A percentile compares a stretch with the other conserved stretches of the same genome.
Evolutionary conservation across 1,140 invertebrate genomes (phyloP).

Genomic region (Mercenaria mercenaria): DNA sequence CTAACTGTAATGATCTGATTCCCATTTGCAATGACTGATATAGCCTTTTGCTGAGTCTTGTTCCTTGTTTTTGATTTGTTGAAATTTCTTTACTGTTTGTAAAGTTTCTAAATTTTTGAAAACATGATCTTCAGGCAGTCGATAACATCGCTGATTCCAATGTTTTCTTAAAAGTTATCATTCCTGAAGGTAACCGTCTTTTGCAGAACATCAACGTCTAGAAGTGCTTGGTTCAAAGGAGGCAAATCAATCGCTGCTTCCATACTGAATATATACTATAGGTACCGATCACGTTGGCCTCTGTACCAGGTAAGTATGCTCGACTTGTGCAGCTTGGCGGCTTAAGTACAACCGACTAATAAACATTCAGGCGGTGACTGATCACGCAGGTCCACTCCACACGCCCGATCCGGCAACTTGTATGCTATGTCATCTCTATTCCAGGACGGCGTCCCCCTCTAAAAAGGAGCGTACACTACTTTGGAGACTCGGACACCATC

Average conservation of each 20-base stretch:
- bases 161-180: neutral
- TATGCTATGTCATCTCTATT: neutral
- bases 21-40: neutral
- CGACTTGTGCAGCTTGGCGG: too few relatives aligned
- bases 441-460: too few relatives aligned
- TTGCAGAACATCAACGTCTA: neutral
- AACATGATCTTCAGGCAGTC: neutral
- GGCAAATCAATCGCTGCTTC: neutral
- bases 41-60: neutral
- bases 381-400: too few relatives aligned
- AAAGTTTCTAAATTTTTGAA: neutral
- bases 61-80: neutral
- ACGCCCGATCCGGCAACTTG: too few relatives aligned
- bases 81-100: neutral
- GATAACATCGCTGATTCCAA: neutral
- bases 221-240: neutral
- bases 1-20: neutral
- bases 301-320: too few relatives aligned
- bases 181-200: neutral
- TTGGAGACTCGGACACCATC: too few relatives aligned
- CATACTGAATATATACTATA: too few relatives aligned
- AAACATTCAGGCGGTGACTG: too few relatives aligned
- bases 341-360: too few relatives aligned
- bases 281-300: too few relatives aligned
- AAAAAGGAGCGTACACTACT: too few relatives aligned